A percentile compares a stretch with the other conserved stretches of the same genome.
Conservation (phyloP, 2,113 vertebrate genomes). For the Hippotragus niger region DNA sequence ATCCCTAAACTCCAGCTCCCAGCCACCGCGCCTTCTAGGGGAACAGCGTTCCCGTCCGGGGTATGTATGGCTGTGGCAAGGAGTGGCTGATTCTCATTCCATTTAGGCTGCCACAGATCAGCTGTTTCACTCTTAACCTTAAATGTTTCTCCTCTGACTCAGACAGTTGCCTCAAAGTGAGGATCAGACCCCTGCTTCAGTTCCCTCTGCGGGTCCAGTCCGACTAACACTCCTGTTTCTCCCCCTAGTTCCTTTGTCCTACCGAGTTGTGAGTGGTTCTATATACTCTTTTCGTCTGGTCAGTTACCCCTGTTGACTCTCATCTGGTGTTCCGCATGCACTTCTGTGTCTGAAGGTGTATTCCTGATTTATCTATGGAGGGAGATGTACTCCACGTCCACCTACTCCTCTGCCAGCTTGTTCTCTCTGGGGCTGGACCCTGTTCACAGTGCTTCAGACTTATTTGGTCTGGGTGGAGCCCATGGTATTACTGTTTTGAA, state of each 20-base stretch:
- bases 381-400: not conserved
- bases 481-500: not conserved
- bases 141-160: not conserved
- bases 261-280: not conserved
- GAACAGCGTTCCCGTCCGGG: not conserved
- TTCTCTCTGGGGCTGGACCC: not conserved
- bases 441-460: not conserved
- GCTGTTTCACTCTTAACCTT: not conserved
- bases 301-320: not conserved
- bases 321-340: accelerated
- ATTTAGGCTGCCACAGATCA: not conserved
- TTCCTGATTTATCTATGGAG: not conserved
- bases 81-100: not conserved
- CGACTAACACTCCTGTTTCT: not conserved
- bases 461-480: not conserved
- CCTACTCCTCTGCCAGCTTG: not conserved
- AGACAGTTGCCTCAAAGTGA: not conserved
- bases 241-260: not conserved
- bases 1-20: not conserved
- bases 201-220: not conserved
- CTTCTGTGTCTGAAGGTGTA: not conserved
- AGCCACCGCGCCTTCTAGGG: not conserved
- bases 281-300: not conserved
- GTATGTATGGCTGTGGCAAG: not conserved
- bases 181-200: not conserved